Conservation (phyloP, 1,140 invertebrate species). For the Drosophila malerkotliana region DNA sequence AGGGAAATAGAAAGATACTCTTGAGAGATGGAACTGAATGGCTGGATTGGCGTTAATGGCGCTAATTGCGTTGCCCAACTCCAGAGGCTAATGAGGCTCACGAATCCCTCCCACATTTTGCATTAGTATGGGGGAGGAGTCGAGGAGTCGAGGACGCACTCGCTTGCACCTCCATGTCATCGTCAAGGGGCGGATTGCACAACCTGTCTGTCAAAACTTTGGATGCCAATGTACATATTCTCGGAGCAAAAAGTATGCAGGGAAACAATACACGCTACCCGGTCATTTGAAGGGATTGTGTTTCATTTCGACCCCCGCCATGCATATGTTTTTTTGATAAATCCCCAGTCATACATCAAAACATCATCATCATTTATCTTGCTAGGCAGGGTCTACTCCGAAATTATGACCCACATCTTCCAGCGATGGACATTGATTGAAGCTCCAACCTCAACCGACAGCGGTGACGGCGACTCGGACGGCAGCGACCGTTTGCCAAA, state of each 20-base stretch:
- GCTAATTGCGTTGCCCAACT: slow-evolving; percentile 49
- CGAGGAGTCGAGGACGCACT: slow-evolving; percentile 15
- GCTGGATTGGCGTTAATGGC: slow-evolving; percentile 1
- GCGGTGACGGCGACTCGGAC: background rate
- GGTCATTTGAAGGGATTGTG: slow-evolving; percentile 48
- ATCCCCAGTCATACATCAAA: slow-evolving; percentile 67
- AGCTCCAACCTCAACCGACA: slow-evolving; percentile 17
- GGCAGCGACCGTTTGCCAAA: slow-evolving; percentile 33
- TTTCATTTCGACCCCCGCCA: slow-evolving; percentile 22
- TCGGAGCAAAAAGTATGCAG: slow-evolving; percentile 19
- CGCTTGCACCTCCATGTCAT: slow-evolving; percentile 8
- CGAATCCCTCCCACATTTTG: background rate
- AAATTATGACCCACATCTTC: slow-evolving; percentile 56
- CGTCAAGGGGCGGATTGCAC: slow-evolving; percentile 14
- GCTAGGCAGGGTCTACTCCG: slow-evolving; percentile 1
- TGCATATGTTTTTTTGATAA: slow-evolving; percentile 65
- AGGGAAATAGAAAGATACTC: no score
- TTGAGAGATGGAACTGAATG: no score
- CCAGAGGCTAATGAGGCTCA: slow-evolving; percentile 12
- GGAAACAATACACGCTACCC: slow-evolving; percentile 43
- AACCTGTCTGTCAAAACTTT: slow-evolving; percentile 27
- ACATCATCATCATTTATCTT: slow-evolving; percentile 69
- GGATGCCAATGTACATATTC: slow-evolving; percentile 17
- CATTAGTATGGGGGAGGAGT: background rate
- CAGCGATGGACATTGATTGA: slow-evolving; percentile 61